Percentiles rank a stretch among this genome's conserved stretches.
Evolutionary conservation across 2,797 vertebrate species (phyloP).

Genomic region (Smutsia temminckii): DNA sequence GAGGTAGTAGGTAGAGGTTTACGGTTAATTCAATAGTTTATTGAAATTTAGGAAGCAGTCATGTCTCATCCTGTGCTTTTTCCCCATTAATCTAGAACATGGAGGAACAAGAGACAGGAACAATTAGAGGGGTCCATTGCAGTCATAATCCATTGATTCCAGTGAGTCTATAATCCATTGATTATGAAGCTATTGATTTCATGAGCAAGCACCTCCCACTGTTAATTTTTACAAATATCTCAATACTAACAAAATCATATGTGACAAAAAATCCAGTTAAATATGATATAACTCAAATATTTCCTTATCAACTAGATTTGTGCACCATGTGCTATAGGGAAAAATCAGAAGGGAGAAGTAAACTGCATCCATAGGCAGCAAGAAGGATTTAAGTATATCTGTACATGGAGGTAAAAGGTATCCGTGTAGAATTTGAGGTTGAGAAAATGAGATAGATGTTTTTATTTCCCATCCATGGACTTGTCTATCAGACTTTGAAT

Average conservation of each 20-base stretch:
- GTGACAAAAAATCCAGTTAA: not conserved
- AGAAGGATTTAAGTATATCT: not conserved
- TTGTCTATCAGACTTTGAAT: not conserved
- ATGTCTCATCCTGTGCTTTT: not conserved
- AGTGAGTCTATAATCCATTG: not conserved
- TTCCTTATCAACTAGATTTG: not conserved
- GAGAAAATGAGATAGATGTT: not conserved
- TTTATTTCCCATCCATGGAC: not conserved
- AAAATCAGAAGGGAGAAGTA: not conserved
- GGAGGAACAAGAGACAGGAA: not conserved
- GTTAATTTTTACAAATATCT: not conserved
- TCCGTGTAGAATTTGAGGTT: not conserved
- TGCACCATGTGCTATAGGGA: rapidly evolving
- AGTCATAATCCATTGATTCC: not conserved
- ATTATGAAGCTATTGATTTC: not conserved
- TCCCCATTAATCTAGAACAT: not conserved
- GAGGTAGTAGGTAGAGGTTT: not conserved
- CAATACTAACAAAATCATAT: not conserved
- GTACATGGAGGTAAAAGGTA: not conserved
- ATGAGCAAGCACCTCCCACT: not conserved
- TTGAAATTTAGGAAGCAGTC: not conserved
- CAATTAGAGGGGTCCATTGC: rapidly evolving
- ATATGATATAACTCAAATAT: not conserved
- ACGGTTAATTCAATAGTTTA: not conserved
- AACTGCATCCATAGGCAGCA: not conserved